phyloP scores from a whole-genome alignment of 2,888 invertebrate species.

The Fabriciana adippe region DNA sequence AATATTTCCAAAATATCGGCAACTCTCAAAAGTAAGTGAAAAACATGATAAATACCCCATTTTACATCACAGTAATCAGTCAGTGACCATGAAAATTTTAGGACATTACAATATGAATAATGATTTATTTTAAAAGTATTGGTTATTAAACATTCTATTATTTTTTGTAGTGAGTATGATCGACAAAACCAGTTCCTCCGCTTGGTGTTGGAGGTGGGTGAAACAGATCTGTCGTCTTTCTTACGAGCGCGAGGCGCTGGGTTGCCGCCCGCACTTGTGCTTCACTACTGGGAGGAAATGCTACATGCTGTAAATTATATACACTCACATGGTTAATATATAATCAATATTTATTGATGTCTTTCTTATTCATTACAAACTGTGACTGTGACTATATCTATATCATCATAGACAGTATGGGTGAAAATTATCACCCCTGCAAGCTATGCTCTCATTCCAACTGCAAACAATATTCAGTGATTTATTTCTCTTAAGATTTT shows the following conservation, averaged over 20 bases:
- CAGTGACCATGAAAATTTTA: too few relatives aligned
- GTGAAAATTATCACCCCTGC: too few relatives aligned
- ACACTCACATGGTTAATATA: constrained; percentile 88
- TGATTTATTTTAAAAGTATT: too few relatives aligned
- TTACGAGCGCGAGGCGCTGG: constrained; percentile 83
- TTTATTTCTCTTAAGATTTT: neutral
- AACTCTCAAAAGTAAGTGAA: too few relatives aligned
- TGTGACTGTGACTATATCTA: neutral
- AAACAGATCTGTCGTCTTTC: constrained; percentile 92
- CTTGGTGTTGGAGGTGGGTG: constrained; percentile 96
- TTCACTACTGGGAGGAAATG: constrained; percentile 97
- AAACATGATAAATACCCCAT: too few relatives aligned
- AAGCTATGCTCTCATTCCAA: too few relatives aligned
- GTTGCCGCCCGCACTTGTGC: constrained; percentile 88
- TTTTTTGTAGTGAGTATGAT: constrained; percentile 85
- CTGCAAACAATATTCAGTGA: neutral
- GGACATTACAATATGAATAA: too few relatives aligned
- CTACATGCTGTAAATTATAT: constrained; percentile 94
- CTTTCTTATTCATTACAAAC: too few relatives aligned
- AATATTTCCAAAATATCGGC: too few relatives aligned
- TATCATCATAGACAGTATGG: neutral
- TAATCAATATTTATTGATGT: neutral
- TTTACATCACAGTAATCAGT: too few relatives aligned
- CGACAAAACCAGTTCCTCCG: constrained; percentile 85
- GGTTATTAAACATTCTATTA: too few relatives aligned